Evolutionary conservation across 2,113 vertebrate species (phyloP), one percentile per base, ranked within the genome.

Genomic region (Macrotis lagotis): DNA sequence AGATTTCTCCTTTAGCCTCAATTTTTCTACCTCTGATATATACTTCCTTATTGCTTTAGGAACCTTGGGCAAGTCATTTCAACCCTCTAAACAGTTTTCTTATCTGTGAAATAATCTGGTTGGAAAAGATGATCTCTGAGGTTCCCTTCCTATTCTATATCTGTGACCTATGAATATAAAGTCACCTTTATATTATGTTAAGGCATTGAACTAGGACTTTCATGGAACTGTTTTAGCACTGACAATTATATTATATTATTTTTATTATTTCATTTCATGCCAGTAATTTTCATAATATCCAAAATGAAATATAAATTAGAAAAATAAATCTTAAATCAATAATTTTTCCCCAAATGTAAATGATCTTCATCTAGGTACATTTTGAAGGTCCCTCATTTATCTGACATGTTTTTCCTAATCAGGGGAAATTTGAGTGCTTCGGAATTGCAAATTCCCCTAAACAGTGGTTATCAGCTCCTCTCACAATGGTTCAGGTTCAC

Each of bases 11-110:
- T 74, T 59, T 74, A n/a, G 37, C 59, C 59, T 74, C 31, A n/a
- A n/a, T 12, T n/a, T n/a, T 74, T 5, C 31, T n/a, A 74, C 37
- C 14, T 74, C 14, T 74, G 37, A 44, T 44, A 66, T 16, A 37
- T 66, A 44, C n/a, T 44, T 44, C 6, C n/a, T 44, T 24, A 83
- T 83, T 83, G 5, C 16, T 1, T 44, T 3, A 31, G 47, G 55
- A 74, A 91, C 83, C 51, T 55, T 88, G 26, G 7, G 7, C 24
- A 96, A 94, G 47, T 55, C 50, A 52, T 44, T 94, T n/a, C 55
- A 92, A 19, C 31, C 52, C 22, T 10, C 90, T 92, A 31, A n/a
- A 10, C 2, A 24, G 53, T 88, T 55, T 96, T 89, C n/a, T 48
- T 31, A 10, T 48, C 49, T 92, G 24, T 44, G 37, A 83, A 83